phyloP scores from a whole-genome alignment of 2,797 vertebrate species.

The Lemur catta region DNA sequence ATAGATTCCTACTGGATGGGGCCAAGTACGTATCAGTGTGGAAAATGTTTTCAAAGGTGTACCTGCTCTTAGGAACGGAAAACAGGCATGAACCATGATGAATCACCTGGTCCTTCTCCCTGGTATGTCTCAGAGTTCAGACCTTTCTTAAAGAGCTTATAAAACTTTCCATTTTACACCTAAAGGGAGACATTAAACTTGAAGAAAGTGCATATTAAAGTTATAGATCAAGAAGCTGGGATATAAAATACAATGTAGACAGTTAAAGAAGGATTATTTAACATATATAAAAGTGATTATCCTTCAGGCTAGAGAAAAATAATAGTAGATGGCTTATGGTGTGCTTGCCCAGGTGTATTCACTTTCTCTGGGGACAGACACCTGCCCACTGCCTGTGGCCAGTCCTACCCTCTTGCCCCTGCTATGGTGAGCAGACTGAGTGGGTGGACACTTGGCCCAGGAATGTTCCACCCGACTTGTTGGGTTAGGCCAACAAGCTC shows the following conservation, averaged over 20 bases:
- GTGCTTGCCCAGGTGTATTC: background rate
- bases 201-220: background rate
- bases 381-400: background rate
- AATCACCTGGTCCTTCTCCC: background rate
- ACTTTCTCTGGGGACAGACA: background rate
- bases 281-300: background rate
- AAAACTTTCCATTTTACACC: background rate
- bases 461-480: background rate
- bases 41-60: background rate
- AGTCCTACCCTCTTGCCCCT: background rate
- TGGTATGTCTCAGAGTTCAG: background rate
- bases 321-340: background rate
- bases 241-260: background rate
- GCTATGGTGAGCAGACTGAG: background rate
- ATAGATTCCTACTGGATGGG: background rate
- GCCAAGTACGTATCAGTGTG: background rate
- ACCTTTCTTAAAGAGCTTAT: background rate
- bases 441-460: background rate
- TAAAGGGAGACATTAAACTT: conserved; percentile 36
- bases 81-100: background rate
- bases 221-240: background rate
- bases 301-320: background rate
- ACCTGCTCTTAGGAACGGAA: background rate
- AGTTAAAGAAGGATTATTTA: conserved; percentile 9
- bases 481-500: background rate